Base-by-base conservation (phyloP, 2,888 invertebrate species). In the Caenorhabditis drosophilae region DNA sequence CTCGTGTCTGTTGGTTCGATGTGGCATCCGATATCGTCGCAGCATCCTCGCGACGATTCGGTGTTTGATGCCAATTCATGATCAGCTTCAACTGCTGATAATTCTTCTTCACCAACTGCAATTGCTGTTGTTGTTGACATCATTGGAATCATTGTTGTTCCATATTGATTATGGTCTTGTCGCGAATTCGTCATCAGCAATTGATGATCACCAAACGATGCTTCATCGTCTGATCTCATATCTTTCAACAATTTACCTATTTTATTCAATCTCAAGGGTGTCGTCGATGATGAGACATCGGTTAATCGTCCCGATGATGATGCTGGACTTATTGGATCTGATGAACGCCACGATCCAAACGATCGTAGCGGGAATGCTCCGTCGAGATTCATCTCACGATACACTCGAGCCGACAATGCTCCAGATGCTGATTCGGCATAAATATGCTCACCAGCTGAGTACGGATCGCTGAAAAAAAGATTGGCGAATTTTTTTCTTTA, bases 231-330 rank as follows among this genome's bases (percentile, higher is more conserved):
- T 20, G 57, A 56, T 27, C 71, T 53, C 52, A 76, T 55, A 41
- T 70, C 73, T 20, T 63, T 63, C 27, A 78, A 60, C 44, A 80
- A 51, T 40, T 73, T 72, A 25, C 76, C 78, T 31, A 80, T 78
- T 58, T 79, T 80, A 27, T 67, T 64, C 40, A 79, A 61, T 26
- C 76, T 58, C 38, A 78, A 53, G 6, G 78, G 78, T n/a, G 71
- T 63, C 1, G 76, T 68, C 1, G 61, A 62, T 12, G 52, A 46
- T 6, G 58, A 54, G 7, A 56, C 50, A 22, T 58, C 60, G 2
- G 56, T 60, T 4, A 61, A 35, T 15, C 56, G 52, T n/a, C 61
- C 61, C 1, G 53, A 58, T 7, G 59, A 59, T 31, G 66, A 57
- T 25, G 70, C 62, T 23, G 70, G 67, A 42, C 67, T 68, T 27